Evolutionary conservation across 1,140 invertebrate species (phyloP).

Genomic region (Platyscapa corneri): DNA sequence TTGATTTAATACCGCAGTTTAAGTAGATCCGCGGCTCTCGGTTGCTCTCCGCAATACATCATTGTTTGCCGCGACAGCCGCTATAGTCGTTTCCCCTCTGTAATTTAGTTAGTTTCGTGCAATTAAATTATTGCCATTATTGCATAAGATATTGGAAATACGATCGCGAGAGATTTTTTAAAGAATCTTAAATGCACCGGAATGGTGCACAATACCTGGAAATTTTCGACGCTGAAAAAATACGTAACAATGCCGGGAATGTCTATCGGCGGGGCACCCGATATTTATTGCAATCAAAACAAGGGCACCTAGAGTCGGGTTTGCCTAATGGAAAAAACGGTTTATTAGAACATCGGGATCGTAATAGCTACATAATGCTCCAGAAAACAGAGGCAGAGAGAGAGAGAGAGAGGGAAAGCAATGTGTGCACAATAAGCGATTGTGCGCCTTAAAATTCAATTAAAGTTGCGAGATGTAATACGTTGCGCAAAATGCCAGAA

Average conservation of each 20-base stretch:
- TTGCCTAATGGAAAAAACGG: not conserved
- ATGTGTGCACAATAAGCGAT: constrained; percentile 39
- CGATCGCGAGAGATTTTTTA: not conserved
- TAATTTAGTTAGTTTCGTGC: not conserved
- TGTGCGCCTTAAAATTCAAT: constrained; percentile 48
- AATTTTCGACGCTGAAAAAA: not conserved
- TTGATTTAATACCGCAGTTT: not conserved
- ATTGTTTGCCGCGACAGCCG: not conserved
- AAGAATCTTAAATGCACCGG: not conserved
- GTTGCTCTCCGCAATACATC: too few relatives aligned
- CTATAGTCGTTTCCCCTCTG: not conserved
- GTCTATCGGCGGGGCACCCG: not conserved
- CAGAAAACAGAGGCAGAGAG: constrained; percentile 13
- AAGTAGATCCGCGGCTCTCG: not conserved
- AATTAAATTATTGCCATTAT: not conserved
- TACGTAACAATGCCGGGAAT: not conserved
- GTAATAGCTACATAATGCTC: constrained; percentile 40
- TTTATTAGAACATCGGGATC: constrained; percentile 34
- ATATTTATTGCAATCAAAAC: constrained; percentile 3
- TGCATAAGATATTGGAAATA: not conserved
- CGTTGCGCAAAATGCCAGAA: constrained; percentile 45
- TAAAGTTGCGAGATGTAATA: constrained; percentile 45
- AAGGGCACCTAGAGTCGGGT: constrained; percentile 14
- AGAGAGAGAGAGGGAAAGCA: too few relatives aligned
- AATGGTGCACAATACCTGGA: not conserved